phyloP scores from a whole-genome alignment of 1,140 invertebrate species.

The Zophobas atratus region DNA sequence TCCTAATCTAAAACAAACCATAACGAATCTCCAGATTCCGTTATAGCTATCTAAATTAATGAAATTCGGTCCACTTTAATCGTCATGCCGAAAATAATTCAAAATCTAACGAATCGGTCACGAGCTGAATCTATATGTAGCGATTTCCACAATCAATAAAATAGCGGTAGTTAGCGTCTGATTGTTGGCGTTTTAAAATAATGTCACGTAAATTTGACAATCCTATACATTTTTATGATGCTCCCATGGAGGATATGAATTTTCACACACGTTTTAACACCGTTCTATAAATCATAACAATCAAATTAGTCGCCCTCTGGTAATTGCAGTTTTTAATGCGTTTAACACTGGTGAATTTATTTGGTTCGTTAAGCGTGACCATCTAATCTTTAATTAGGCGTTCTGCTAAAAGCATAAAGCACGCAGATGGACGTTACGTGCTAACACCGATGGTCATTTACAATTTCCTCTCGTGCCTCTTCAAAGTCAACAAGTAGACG shows the following conservation, averaged over 20 bases:
- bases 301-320: conserved; percentile 37
- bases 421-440: conserved; percentile 43
- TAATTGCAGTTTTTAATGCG: conserved; percentile 48
- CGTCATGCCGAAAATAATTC: conserved; percentile 14
- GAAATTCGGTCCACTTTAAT: conserved; percentile 8
- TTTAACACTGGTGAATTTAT: conserved; percentile 50
- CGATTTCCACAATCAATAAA: conserved; percentile 16
- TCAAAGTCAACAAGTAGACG: conserved; percentile 31
- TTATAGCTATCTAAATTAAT: conserved; percentile 22
- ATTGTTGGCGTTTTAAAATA: conserved; percentile 35
- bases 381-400: conserved; percentile 53
- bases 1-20: conserved; percentile 14
- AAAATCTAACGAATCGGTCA: conserved; percentile 32
- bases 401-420: conserved; percentile 39
- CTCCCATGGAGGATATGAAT: conserved; percentile 36
- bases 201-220: conserved; percentile 12
- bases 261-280: conserved; percentile 41
- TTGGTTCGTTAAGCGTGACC: conserved; percentile 53
- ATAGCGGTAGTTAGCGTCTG: conserved; percentile 18
- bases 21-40: background rate
- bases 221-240: conserved; percentile 20
- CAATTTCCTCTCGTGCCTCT: conserved; percentile 31
- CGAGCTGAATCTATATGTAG: conserved; percentile 7
- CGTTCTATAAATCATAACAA: conserved; percentile 44
- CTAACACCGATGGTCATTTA: conserved; percentile 37